A percentile compares a stretch with the other conserved stretches of the same genome.
phyloP scores from a whole-genome alignment of 2,888 invertebrate species.

The Gerris lacustris region DNA sequence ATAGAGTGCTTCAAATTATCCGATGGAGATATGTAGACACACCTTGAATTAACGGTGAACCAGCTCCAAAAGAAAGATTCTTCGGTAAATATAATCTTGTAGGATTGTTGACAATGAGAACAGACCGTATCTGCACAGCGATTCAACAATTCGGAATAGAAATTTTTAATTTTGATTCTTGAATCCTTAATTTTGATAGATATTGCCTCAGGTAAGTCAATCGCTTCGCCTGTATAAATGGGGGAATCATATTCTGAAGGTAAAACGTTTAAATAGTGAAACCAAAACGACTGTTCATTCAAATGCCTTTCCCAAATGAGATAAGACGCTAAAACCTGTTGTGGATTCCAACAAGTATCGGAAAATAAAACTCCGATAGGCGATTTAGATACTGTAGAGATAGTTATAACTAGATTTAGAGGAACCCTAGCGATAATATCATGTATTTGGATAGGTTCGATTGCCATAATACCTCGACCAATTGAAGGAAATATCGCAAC shows the following conservation, averaged over 20 bases:
- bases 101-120: constrained; percentile 38
- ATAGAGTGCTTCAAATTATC: constrained; percentile 28
- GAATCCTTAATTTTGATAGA: constrained; percentile 17
- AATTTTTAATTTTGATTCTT: constrained; percentile 8
- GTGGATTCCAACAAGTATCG: constrained; percentile 42
- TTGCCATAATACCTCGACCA: constrained; percentile 62
- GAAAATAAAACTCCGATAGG: constrained; percentile 29
- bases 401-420: constrained; percentile 29
- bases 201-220: constrained; percentile 44
- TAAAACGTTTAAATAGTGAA: constrained; percentile 54
- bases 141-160: constrained; percentile 8
- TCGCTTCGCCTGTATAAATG: constrained; percentile 47
- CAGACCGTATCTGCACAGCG: constrained; percentile 31
- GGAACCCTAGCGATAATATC: constrained; percentile 36
- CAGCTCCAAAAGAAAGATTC: constrained; percentile 56
- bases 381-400: constrained; percentile 30
- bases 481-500: constrained; percentile 51
- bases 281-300: constrained; percentile 45
- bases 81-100: constrained; percentile 42
- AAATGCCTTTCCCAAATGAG: constrained; percentile 54
- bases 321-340: constrained; percentile 61
- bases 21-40: constrained; percentile 47
- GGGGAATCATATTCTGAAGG: constrained; percentile 55
- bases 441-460: constrained; percentile 42
- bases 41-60: constrained; percentile 61